phyloP scores from a whole-genome alignment of 2,888 invertebrate species.

The Habroteleia sp. region DNA sequence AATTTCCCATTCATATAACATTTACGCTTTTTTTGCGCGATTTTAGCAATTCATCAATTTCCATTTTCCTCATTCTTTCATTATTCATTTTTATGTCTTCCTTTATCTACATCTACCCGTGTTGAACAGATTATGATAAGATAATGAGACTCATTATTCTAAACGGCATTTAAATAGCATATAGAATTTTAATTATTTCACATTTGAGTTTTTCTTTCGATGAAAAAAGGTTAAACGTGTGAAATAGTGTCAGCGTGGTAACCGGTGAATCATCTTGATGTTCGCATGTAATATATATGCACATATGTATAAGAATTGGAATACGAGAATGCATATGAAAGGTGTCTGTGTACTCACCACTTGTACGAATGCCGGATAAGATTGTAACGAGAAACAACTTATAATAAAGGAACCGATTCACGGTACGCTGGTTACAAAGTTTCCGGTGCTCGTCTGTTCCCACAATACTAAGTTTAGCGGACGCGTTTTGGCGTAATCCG shows the following conservation, averaged over 20 bases:
- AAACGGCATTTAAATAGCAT: too few species aligned
- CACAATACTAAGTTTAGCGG: constrained; percentile 59
- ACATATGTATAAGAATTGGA: constrained; percentile 57
- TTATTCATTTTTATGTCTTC: too few species aligned
- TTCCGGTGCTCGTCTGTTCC: constrained; percentile 69
- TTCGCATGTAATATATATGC: constrained; percentile 61
- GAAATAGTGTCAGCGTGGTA: constrained; percentile 59
- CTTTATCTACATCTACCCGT: too few species aligned
- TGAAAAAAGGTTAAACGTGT: constrained; percentile 39
- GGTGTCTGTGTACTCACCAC: constrained; percentile 48
- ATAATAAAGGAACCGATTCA: constrained; percentile 70
- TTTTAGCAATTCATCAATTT: too few species aligned
- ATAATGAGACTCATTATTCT: too few species aligned
- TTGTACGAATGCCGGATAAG: constrained; percentile 64
- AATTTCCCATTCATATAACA: too few species aligned
- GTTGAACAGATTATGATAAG: too few species aligned
- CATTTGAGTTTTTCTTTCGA: constrained; percentile 24
- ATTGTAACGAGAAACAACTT: constrained; percentile 61
- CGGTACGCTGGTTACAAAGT: constrained; percentile 69
- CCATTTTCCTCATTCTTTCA: too few species aligned
- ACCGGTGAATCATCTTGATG: constrained; percentile 44
- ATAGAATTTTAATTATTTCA: constrained; percentile 16
- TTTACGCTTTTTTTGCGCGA: too few species aligned
- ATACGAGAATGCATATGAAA: constrained; percentile 59
- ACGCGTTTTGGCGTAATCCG: constrained; percentile 33